phyloP scores from a whole-genome alignment of 2,888 invertebrate species.

The Ichneumon xanthorius region DNA sequence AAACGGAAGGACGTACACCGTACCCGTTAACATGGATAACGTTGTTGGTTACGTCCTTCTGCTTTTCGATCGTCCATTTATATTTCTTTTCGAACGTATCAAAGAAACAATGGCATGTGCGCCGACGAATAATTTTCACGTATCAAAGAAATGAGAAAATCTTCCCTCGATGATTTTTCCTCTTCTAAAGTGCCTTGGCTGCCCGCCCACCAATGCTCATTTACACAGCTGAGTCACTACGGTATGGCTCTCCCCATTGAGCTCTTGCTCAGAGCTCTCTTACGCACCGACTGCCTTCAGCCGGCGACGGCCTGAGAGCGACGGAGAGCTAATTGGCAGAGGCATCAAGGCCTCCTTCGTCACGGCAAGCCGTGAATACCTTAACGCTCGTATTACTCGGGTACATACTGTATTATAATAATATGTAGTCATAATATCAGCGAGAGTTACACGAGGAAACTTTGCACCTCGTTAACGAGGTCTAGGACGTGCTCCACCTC shows the following conservation, averaged over 20 bases:
- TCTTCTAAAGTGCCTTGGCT: conserved; percentile 55
- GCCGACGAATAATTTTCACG: neutral
- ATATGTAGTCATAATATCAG: conserved; percentile 38
- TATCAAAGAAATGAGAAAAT: neutral
- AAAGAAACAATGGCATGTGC: neutral
- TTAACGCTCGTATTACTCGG: conserved; percentile 30
- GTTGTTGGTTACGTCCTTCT: neutral
- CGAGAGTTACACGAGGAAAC: conserved; percentile 24
- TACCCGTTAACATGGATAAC: neutral
- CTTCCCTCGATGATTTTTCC: conserved; percentile 54
- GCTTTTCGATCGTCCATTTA: neutral
- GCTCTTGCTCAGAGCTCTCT: conserved; percentile 26
- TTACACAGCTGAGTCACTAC: conserved; percentile 78
- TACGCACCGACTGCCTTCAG: neutral
- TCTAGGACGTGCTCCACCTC: conserved; percentile 5
- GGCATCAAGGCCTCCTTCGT: conserved; percentile 76
- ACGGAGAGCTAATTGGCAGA: conserved; percentile 75
- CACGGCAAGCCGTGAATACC: conserved; percentile 34
- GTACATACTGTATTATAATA: conserved; percentile 11
- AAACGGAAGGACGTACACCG: no score
- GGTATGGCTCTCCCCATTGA: conserved; percentile 33
- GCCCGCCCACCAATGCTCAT: conserved; percentile 70
- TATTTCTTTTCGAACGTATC: neutral
- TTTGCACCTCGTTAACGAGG: conserved; percentile 24
- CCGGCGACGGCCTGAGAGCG: neutral